These are phyloP conservation scores for Gonatopus flavifemur DNA, from an alignment of 1,140 invertebrate species.

Conservation along the genomic window DNA sequence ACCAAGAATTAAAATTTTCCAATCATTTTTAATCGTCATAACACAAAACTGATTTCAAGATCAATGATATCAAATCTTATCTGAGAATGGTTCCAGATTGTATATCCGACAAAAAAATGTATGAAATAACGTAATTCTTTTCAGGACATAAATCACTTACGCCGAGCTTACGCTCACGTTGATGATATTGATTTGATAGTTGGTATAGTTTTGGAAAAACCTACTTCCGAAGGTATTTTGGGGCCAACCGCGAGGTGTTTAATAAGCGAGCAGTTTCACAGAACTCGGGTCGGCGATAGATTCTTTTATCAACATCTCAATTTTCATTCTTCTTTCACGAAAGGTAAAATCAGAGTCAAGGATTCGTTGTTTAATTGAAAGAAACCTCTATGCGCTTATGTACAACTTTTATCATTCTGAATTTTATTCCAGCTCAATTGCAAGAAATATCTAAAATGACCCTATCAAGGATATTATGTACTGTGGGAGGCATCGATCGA, in stretches of 20 bases:
- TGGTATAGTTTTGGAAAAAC: slow-evolving; percentile 62
- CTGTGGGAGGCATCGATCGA: slow-evolving; percentile 60
- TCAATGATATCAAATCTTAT: too few species aligned
- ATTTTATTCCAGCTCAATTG: slow-evolving; percentile 56
- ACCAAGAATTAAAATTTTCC: too few species aligned
- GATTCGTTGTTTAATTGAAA: neutral
- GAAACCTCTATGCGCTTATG: neutral
- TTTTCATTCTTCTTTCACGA: slow-evolving; percentile 56
- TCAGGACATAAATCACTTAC: slow-evolving; percentile 50
- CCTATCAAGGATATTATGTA: slow-evolving; percentile 62
- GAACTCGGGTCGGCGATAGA: slow-evolving; percentile 57
- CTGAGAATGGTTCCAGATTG: too few species aligned
- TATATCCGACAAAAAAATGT: too few species aligned
- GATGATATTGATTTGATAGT: slow-evolving; percentile 70
- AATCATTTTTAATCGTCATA: too few species aligned
- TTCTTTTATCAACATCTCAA: slow-evolving; percentile 62
- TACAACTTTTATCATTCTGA: slow-evolving; percentile 5
- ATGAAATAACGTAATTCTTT: slow-evolving; percentile 34
- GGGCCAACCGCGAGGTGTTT: slow-evolving; percentile 67
- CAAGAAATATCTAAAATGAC: slow-evolving; percentile 59
- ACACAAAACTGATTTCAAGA: too few species aligned
- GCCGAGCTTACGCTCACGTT: slow-evolving; percentile 55
- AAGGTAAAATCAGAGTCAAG: slow-evolving; percentile 38
- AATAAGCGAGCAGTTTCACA: slow-evolving; percentile 65
- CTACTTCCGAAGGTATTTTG: slow-evolving; percentile 56